Base-by-base conservation (phyloP, 2,113 vertebrate genomes). In the Miniopterus natalensis region DNA sequence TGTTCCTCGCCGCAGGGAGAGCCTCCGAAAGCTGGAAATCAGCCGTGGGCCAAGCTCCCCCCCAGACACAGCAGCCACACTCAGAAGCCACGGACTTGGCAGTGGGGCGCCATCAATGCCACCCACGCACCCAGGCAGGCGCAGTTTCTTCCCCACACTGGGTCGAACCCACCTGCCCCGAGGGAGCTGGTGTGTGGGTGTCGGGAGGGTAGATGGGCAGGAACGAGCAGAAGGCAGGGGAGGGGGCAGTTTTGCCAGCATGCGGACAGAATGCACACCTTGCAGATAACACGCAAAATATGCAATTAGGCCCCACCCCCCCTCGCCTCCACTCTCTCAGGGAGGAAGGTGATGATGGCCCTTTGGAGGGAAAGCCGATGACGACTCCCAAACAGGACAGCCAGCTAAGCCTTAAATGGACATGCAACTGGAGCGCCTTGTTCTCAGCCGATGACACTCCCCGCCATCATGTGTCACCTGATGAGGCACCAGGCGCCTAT, bases 371-470 rank as follows among this genome's bases (percentile, higher is more conserved):
- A 63, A 88, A 77, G 86, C 66, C 2, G 23, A 65, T 74, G 75
- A 7, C 65, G 75, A 7, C 65, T 66, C 57, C 77, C 57, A 5
- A 5, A 6, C 73, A 2, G 47, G 47, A 1, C 47, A 3, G 66
- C 45, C 27, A 40, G 42, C 80, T 89, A 47, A 77, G 61, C 84
- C 83, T 79, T 75, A 86, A 12, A 55, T 63, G 74, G 81, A 89
- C 83, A 71, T 0, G 15, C 78, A 92, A 92, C 91, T 93, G 73
- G 61, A 80, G 74, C 6, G 66, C 61, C 94, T 95, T 88, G 97
- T 96, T 95, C 95, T 88, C 77, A 21, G 92, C 11, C 61, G 73
- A 84, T 45, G 90, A 93, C 95, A 77, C n/a, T 25, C 70, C 84
- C 15, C 36, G 61, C 27, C 63, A 45, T 92, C 95, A 93, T 74